Base-by-base conservation (phyloP, 2,797 vertebrate genomes). In the Notolepis coatsorum region DNA sequence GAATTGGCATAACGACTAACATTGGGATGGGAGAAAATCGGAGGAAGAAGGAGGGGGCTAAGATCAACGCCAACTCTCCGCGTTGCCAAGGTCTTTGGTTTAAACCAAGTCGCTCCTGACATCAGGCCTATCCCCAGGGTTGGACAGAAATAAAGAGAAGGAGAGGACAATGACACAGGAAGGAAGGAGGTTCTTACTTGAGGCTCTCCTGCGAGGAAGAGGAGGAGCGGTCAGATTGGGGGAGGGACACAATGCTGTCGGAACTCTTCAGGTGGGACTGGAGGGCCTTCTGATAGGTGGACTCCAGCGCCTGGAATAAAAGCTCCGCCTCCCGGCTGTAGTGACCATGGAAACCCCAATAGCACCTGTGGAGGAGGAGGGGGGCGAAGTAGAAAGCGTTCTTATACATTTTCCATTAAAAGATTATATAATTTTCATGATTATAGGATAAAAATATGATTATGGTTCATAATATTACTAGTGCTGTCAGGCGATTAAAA, bases 191-290 rank as follows among this genome's bases (percentile, higher is more conserved):
- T 27, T 77, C 96, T 94, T 88, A 99, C 98, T 98, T 99, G 9
- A 99, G 95, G 85, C 98, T 99, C 89, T 99, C 98, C 80, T 99
- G 98, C 4, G 98, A 99, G 57, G 96, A 98, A 1, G 98, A 99
- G 0, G 98, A 99, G 0, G 97, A 99, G 7, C 96, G 96, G 82
- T 99, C 97, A 0, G 97, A 99, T 66, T 98, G 97, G 0, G 97
- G 97, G 45, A 99, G 90, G 9, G 97, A 99, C 73, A 97, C 94
- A 0, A 98, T 92, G 85, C 97, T 98, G 90, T 98, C 97, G 0
- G 97, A 99, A 80, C 95, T 95, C 92, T 97, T 98, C 85, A 99
- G 76, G 76, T 98, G 95, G 0, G 96, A 96, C 87, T 98, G 96
- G 27, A 99, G 91, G 18, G 97, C 96, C 71, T 98, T 99, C 92